phyloP scores from a whole-genome alignment of 1,140 invertebrate genomes.

The Drosophila subpulchrella region DNA sequence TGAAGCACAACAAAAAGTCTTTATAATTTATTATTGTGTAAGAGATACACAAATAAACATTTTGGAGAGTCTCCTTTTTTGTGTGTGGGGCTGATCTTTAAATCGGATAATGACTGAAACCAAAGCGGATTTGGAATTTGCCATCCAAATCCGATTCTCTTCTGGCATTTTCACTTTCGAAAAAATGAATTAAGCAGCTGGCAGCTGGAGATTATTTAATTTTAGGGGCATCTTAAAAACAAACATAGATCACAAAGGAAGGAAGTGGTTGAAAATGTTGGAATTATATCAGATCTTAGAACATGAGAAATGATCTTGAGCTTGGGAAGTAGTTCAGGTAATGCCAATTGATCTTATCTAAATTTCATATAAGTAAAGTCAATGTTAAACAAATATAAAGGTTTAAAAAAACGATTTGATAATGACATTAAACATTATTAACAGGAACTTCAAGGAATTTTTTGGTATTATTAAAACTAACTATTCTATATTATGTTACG shows the following conservation, averaged over 20 bases:
- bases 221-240: not conserved
- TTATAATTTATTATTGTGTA: conserved; percentile 55
- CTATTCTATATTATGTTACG: not conserved
- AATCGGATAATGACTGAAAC: conserved; percentile 50
- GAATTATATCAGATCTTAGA: conserved; percentile 23
- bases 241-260: conserved; percentile 20
- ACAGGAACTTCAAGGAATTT: no score
- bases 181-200: conserved; percentile 30
- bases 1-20: conserved; percentile 15
- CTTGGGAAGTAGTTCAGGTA: conserved; percentile 4
- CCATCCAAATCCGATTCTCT: conserved; percentile 32
- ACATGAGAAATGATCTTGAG: conserved; percentile 5
- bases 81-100: conserved; percentile 54
- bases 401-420: no score
- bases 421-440: no score
- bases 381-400: no score
- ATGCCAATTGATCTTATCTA: not conserved
- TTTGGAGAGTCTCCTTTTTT: conserved; percentile 62
- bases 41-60: conserved; percentile 75
- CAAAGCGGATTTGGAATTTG: conserved; percentile 41
- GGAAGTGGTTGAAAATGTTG: conserved; percentile 34
- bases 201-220: conserved; percentile 11
- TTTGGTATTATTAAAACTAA: no score
- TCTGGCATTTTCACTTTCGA: conserved; percentile 50
- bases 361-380: not conserved